Percentiles rank a stretch among this genome's conserved stretches.
Evolutionary conservation across 2,888 invertebrate genomes (phyloP).

Genomic region (Drosophila mercatorum): DNA sequence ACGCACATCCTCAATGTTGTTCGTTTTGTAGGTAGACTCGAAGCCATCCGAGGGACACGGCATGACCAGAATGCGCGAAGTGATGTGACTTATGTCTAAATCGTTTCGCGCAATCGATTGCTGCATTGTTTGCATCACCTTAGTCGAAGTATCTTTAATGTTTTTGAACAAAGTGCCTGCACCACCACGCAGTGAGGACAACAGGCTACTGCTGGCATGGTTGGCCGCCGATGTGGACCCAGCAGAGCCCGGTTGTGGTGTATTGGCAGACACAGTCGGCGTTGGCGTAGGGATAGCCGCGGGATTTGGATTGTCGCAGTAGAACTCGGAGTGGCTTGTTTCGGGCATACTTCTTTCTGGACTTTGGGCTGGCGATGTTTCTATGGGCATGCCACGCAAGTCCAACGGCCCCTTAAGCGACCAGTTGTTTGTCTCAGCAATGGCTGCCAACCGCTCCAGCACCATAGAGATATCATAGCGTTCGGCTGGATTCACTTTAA

Average conservation of each 20-base stretch:
- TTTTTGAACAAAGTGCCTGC: constrained; percentile 97
- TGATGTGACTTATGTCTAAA: constrained; percentile 96
- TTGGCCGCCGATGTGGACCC: constrained; percentile 42
- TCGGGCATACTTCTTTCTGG: constrained; percentile 55
- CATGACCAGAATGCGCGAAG: constrained; percentile 96
- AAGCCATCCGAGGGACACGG: constrained; percentile 97
- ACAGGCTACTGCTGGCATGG: constrained; percentile 87
- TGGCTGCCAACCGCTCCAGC: constrained; percentile 93
- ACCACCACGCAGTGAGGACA: constrained; percentile 95
- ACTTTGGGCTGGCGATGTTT: constrained; percentile 75
- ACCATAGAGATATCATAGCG: constrained; percentile 92
- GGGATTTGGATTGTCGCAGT: constrained; percentile 61
- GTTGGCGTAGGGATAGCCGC: constrained; percentile 39
- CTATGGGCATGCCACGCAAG: constrained; percentile 81
- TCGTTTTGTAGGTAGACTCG: constrained; percentile 96
- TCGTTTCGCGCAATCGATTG: constrained; percentile 95
- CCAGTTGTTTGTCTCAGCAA: constrained; percentile 93
- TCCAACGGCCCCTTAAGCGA: constrained; percentile 91
- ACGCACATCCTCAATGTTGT: constrained; percentile 96
- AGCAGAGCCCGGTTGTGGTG: constrained; percentile 22
- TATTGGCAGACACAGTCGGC: constrained; percentile 33
- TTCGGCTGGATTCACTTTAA: constrained; percentile 92
- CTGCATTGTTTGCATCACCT: constrained; percentile 98
- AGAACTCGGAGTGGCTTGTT: constrained; percentile 71
- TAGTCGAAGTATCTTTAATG: constrained; percentile 97